Evolutionary conservation across 2,113 vertebrate species (phyloP).

Genomic region (Plestiodon gilberti): DNA sequence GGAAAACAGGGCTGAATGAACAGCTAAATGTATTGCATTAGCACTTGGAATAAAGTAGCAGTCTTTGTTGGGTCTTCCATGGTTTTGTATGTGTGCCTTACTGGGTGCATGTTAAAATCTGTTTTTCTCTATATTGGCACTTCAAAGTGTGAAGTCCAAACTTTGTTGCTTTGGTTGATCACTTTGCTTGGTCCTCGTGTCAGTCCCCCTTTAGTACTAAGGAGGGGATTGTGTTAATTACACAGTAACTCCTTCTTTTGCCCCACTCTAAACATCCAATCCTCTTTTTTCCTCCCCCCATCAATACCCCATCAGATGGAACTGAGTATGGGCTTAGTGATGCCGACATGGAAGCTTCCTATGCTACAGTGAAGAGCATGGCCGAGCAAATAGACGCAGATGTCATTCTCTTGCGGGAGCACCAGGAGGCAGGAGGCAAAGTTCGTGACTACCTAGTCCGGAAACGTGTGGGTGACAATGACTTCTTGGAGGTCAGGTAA

Average conservation of each 20-base stretch:
- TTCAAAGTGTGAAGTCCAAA: not conserved
- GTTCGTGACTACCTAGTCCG: constrained; percentile 95
- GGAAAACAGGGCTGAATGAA: not conserved
- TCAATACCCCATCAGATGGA: constrained; percentile 79
- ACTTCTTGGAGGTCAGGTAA: constrained; percentile 99
- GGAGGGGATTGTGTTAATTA: not conserved
- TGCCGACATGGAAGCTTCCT: constrained; percentile 94
- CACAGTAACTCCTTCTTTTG: not conserved
- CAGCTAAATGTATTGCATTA: not conserved
- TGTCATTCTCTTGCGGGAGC: constrained; percentile 91
- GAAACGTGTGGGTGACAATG: constrained; percentile 93
- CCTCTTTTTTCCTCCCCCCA: constrained; percentile 32
- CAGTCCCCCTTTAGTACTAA: not conserved
- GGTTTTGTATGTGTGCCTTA: not conserved
- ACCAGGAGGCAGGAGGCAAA: constrained; percentile 88
- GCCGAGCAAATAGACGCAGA: constrained; percentile 94
- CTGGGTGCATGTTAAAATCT: not conserved
- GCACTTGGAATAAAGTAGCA: not conserved
- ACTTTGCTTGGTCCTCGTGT: not conserved
- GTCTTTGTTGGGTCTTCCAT: not conserved
- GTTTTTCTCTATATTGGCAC: not conserved
- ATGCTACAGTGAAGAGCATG: constrained; percentile 92
- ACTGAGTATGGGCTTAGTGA: constrained; percentile 94
- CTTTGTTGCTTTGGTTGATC: not conserved
- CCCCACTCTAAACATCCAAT: not conserved